These are phyloP conservation scores for Corvus hawaiiensis DNA, from an alignment of 2,113 vertebrate species.

Conservation along the genomic window DNA sequence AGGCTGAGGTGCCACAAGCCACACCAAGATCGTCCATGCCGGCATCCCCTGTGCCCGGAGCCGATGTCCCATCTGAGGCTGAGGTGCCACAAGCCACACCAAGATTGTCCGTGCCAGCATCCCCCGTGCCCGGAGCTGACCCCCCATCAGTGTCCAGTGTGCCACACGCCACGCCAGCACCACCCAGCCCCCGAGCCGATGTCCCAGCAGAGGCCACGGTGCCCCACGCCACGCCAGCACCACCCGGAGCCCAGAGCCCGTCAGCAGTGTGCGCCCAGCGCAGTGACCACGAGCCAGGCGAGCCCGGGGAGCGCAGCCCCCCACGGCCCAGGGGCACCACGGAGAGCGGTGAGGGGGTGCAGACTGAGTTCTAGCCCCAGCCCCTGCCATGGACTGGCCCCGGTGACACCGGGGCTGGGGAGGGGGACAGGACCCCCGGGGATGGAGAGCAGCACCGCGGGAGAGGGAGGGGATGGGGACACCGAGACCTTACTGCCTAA, in stretches of 20 bases:
- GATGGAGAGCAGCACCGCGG: background rate
- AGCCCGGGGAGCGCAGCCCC: background rate
- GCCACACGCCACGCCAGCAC: fast-evolving
- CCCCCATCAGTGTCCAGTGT: background rate
- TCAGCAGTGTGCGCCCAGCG: background rate
- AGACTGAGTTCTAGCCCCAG: conserved; percentile 72
- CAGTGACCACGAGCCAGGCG: conserved; percentile 61
- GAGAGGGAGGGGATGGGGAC: background rate
- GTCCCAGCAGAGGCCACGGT: background rate
- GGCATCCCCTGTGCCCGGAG: fast-evolving
- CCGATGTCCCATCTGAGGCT: background rate
- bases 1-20: fast-evolving
- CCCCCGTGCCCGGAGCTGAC: background rate
- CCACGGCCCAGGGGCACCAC: background rate
- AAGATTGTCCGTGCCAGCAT: background rate
- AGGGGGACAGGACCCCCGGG: background rate
- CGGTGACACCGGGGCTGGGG: background rate
- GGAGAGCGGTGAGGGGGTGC: conserved; percentile 57
- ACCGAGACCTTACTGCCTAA: background rate
- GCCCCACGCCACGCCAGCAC: background rate
- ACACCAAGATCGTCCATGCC: background rate
- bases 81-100: background rate
- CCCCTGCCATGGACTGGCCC: background rate
- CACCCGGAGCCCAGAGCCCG: background rate
- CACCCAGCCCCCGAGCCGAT: background rate